These are phyloP conservation scores for Polypedilum pembai DNA, from an alignment of 1,140 invertebrate species.

Conservation along the genomic window DNA sequence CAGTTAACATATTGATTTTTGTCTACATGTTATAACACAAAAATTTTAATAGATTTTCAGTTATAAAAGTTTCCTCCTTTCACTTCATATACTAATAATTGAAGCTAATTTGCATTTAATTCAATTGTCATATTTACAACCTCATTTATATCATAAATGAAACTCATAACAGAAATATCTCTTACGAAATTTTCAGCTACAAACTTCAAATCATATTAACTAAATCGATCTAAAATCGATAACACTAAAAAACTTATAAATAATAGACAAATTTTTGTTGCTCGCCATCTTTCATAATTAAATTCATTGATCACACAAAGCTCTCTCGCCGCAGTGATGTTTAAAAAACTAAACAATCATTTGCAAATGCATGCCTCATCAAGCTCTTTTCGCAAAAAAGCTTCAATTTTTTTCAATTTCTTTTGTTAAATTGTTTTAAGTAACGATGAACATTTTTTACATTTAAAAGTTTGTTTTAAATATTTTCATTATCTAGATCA, in stretches of 20 bases:
- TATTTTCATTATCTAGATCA: not conserved
- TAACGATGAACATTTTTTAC: constrained; percentile 18
- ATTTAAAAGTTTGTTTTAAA: constrained; percentile 15
- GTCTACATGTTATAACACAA: not conserved
- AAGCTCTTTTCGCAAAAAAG: not conserved
- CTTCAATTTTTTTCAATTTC: not conserved
- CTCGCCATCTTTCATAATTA: not conserved
- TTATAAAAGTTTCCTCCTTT: too few relatives aligned
- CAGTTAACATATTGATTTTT: not conserved
- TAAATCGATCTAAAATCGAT: too few relatives aligned
- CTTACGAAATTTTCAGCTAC: too few relatives aligned
- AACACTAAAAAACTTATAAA: too few relatives aligned
- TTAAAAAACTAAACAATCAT: too few relatives aligned
- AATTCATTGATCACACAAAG: not conserved
- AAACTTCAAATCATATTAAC: too few relatives aligned
- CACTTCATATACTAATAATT: not conserved
- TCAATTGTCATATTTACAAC: constrained; percentile 2
- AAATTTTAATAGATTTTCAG: not conserved
- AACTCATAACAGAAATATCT: not conserved
- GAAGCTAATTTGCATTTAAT: not conserved
- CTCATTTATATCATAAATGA: not conserved
- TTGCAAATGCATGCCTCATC: not conserved
- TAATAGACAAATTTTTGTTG: not conserved
- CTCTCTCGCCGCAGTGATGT: not conserved
- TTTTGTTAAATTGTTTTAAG: not conserved